phyloP scores from a whole-genome alignment of 1,140 invertebrate genomes.

The Leptonema lineaticorne region DNA sequence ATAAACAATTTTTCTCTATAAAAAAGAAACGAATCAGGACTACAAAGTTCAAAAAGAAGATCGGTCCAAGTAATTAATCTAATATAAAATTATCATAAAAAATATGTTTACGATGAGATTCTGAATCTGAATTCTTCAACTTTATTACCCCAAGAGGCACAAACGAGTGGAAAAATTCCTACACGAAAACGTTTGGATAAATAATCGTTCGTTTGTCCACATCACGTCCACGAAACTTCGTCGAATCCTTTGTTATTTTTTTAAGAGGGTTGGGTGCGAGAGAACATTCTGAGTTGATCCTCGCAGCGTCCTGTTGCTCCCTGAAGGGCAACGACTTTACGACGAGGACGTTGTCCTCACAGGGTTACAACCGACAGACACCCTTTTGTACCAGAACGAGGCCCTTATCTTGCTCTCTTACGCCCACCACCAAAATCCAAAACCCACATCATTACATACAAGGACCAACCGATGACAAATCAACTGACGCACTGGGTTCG shows the following conservation, averaged over 20 bases:
- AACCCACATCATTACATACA: neutral
- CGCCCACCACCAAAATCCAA: slow-evolving; percentile 1
- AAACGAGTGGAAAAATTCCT: too few relatives aligned
- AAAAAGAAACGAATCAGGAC: too few relatives aligned
- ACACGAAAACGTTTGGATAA: too few relatives aligned
- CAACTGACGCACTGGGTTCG: neutral
- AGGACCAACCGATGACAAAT: neutral
- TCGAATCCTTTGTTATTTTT: neutral
- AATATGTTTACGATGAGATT: too few relatives aligned
- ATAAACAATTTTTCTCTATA: too few relatives aligned
- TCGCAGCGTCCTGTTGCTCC: neutral
- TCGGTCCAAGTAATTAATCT: too few relatives aligned
- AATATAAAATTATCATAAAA: too few relatives aligned
- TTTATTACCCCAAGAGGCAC: too few relatives aligned
- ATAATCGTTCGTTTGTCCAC: too few relatives aligned
- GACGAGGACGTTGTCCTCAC: slow-evolving; percentile 6
- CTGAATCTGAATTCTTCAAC: too few relatives aligned
- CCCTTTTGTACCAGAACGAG: neutral
- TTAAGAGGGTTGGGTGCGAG: slow-evolving; percentile 4
- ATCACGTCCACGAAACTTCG: too few relatives aligned
- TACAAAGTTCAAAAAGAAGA: too few relatives aligned
- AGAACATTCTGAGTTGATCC: neutral
- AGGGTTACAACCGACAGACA: neutral
- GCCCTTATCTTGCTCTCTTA: neutral
- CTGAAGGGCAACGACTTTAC: slow-evolving; percentile 1